Evolutionary conservation across 2,888 invertebrate species (phyloP), one percentile per base, ranked within the genome.

Genomic region (Apeira syringaria): DNA sequence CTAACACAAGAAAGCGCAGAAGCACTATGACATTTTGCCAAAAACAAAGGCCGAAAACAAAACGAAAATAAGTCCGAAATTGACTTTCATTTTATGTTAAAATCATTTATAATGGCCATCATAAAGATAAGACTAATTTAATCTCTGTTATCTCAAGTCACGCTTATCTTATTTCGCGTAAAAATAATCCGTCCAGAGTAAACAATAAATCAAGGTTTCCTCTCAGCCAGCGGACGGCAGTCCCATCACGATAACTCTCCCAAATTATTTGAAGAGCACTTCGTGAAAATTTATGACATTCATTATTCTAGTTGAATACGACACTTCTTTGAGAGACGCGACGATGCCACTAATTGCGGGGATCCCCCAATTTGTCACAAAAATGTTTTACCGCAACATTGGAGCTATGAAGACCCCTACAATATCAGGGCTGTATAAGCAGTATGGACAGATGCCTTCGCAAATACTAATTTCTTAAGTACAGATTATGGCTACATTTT

Each of bases 301-400:
- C 79, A 83, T 83, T 81, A 80, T 74, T 81, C 71, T 79, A 74
- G 75, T 74, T 76, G 75, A 80, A 82, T 77, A 77, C 74, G 80
- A 80, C 72, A 77, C 80, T 80, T 77, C 74, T 74, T 76, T 76
- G 77, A 75, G 74, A 74, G 77, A 71, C 67, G 73, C 68, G 62
- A 68, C 74, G 73, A 73, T 74, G 76, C 66, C 72, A 73, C 80
- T 81, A 80, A 82, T 83, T 83, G 80, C 79, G 66, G 71, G 68
- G 71, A 74, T 74, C 74, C 69, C 66, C 71, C 74, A 80, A 81
- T 80, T 81, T 80, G 74, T 78, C 72, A 74, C 56, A 68, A 74
- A 76, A 80, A 77, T 73, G 63, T 63, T 66, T 64, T 63, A 53
- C 62, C 53, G 61, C 63, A 68, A 66, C 65, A 64, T 61, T 50